Conservation (phyloP, 2,113 vertebrate genomes). For the Vidua chalybeata region DNA sequence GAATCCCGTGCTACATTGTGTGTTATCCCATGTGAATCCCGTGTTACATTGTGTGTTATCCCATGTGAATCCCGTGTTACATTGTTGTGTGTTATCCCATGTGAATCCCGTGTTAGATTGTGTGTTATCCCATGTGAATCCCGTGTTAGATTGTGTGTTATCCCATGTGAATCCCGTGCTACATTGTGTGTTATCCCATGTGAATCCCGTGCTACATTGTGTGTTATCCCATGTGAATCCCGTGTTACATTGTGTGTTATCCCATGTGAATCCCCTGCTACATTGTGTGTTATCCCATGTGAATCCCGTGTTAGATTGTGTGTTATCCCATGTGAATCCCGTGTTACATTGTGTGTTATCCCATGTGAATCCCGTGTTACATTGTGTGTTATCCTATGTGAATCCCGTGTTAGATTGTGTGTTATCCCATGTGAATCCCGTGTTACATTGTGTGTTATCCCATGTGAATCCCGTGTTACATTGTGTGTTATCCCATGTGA, state of each 20-base stretch:
- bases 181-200: not conserved
- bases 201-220: rapidly evolving
- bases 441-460: rapidly evolving
- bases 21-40: not conserved
- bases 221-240: too few relatives aligned
- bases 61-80: too few relatives aligned
- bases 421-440: not conserved
- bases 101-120: rapidly evolving
- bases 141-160: not conserved
- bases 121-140: not conserved
- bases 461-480: not conserved
- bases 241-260: too few relatives aligned
- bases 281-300: not conserved
- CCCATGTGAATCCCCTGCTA: not conserved
- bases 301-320: too few relatives aligned
- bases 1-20: not conserved
- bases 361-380: rapidly evolving
- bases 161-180: rapidly evolving
- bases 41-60: not conserved
- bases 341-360: not conserved
- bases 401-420: not conserved
- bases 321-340: not conserved
- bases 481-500: not conserved
- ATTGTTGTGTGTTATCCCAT: not conserved
- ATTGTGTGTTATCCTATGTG: not conserved